Evolutionary conservation across 2,797 vertebrate species (phyloP), one percentile per base, ranked within the genome.

Genomic region (Sparidentex hasta): DNA sequence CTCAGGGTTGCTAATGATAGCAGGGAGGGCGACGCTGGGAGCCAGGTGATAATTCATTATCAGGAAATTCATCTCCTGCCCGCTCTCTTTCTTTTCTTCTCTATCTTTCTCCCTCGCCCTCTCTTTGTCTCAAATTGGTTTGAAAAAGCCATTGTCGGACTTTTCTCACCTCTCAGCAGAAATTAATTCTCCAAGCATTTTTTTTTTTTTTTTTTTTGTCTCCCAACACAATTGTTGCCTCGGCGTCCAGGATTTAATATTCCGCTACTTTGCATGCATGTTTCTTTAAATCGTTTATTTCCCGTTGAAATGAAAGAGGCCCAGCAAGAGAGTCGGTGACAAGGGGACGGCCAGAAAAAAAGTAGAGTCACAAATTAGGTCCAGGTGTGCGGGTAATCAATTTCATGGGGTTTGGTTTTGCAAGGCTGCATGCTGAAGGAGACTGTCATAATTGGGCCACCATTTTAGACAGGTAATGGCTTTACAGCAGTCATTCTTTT

Each of bases 381-480:
- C 87, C 91, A 93, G 92, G 92, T 92, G 94, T 90, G 86, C 11
- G 66, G 81, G 84, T 90, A 88, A 94, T 94, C 92, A 89, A 92
- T 93, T 93, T 92, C 91, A 93, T 92, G 90, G 87, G 59, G 79
- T 91, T 89, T 90, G 83, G 90, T 87, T 93, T 94, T 93, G 89
- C 90, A 85, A 91, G 90, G 84, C 83, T 90, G 76, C 86, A 71
- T 85, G 83, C 86, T 89, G 87, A 92, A 90, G 91, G 88, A 91
- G 86, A 86, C 85, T 81, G 82, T 91, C 90, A 88, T 94, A 92
- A 93, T 92, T 91, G 86, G 93, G 83, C 80, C 87, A 88, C 90
- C 83, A 74, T 94, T 92, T 88, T 86, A 87, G 85, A 88, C 81
- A 83, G 90, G 90, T 90, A 90, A 93, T 88, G 83, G 63, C 71